Percentiles rank a stretch among this genome's conserved stretches.
Evolutionary conservation across 2,888 invertebrate genomes (phyloP).

Genomic region (Nomada lathburiana): DNA sequence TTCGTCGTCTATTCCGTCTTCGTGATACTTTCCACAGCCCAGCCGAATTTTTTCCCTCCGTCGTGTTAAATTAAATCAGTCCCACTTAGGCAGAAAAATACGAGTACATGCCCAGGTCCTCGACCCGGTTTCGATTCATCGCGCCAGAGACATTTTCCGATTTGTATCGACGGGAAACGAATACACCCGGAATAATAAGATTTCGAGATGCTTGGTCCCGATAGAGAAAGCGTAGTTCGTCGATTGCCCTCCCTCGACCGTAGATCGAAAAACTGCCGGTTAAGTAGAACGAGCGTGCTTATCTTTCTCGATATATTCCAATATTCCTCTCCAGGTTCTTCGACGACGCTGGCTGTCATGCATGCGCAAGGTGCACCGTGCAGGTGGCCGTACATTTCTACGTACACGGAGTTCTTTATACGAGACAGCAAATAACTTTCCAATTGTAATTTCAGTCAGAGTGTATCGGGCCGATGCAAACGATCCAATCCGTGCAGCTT

Average conservation of each 20-base stretch:
- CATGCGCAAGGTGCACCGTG: too few species aligned
- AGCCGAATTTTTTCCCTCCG: background rate
- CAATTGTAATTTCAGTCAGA: background rate
- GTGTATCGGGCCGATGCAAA: background rate
- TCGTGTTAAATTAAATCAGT: conserved; percentile 8
- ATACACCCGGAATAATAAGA: background rate
- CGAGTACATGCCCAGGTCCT: background rate
- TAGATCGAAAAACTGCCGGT: too few species aligned
- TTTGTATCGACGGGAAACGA: conserved; percentile 6
- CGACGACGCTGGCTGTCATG: too few species aligned
- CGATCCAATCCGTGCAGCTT: background rate
- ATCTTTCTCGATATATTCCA: background rate
- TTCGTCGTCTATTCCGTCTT: too few species aligned
- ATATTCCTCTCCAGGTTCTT: background rate
- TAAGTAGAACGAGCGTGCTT: background rate
- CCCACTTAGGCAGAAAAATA: background rate
- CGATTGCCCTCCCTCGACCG: background rate
- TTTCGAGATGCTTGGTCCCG: background rate
- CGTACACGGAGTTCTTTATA: background rate
- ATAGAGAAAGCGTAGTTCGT: background rate
- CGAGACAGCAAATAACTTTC: conserved; percentile 4
- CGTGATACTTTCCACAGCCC: background rate
- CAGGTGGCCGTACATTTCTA: too few species aligned
- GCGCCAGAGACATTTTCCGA: background rate
- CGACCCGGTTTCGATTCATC: conserved; percentile 13